Percentiles rank a stretch among this genome's conserved stretches.
Conservation (phyloP, 92 coral and sea anemone genomes). For the Anthopleura xanthogrammica region DNA sequence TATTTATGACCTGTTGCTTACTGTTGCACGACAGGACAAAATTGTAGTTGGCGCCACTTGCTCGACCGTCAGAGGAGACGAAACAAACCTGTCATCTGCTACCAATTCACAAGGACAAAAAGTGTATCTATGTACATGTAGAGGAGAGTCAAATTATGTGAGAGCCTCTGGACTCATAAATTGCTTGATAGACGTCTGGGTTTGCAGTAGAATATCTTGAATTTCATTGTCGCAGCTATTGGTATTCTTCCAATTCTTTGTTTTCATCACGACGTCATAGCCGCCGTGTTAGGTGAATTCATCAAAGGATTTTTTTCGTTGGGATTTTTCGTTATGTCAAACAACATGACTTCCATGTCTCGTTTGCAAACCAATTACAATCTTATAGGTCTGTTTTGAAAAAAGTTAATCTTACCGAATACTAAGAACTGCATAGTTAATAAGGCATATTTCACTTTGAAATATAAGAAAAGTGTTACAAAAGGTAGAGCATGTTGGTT, state of each 20-base stretch:
- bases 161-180: neutral
- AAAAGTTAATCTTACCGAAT: neutral
- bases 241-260: neutral
- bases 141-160: neutral
- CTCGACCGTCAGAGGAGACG: slow-evolving; percentile 24
- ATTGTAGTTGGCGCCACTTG: slow-evolving; percentile 10
- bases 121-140: slow-evolving; percentile 5
- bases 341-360: neutral
- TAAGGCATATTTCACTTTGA: no score
- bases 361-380: neutral
- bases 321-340: neutral
- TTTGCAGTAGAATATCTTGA: slow-evolving; percentile 15
- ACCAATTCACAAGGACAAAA: neutral
- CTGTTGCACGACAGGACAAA: neutral
- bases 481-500: no score
- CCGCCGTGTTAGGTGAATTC: neutral
- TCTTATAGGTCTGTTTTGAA: neutral
- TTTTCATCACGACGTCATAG: no score
- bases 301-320: no score
- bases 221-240: neutral
- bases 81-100: neutral
- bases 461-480: no score
- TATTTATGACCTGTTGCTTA: no score
- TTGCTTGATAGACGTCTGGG: slow-evolving; percentile 20
- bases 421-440: no score